A percentile compares a stretch with the other conserved stretches of the same genome.
Evolutionary conservation across 1,140 invertebrate species (phyloP).

Genomic region (Diachasma alloeum): DNA sequence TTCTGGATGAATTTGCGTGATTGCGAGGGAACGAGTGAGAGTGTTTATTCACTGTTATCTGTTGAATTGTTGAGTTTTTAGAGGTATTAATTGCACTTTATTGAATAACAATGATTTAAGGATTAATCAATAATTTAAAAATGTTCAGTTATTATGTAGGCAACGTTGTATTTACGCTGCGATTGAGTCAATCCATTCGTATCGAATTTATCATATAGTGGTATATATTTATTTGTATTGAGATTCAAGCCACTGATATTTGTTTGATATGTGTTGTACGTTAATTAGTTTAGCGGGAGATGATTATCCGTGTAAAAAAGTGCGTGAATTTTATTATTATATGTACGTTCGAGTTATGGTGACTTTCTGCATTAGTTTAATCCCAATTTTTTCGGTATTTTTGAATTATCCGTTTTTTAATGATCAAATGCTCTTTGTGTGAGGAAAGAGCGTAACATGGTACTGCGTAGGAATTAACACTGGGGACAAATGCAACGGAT

Average conservation of each 20-base stretch:
- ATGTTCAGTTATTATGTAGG: background rate
- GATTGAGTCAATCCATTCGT: background rate
- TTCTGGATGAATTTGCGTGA: background rate
- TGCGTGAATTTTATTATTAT: background rate
- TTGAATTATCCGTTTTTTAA: background rate
- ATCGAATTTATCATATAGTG: background rate
- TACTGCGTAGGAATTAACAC: background rate
- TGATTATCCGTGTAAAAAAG: background rate
- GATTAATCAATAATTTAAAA: background rate
- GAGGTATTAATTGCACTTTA: background rate
- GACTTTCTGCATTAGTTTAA: background rate
- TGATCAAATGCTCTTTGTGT: background rate
- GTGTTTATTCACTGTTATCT: background rate
- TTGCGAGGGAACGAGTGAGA: background rate
- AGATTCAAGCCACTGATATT: background rate
- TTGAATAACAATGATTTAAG: background rate
- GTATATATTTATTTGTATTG: background rate
- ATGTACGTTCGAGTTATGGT: background rate
- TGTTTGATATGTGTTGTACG: background rate
- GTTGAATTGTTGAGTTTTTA: background rate
- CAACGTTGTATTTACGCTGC: background rate
- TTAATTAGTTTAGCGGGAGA: background rate
- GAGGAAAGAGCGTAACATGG: background rate
- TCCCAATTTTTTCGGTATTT: background rate
- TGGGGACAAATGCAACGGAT: background rate